Evolutionary conservation across 2,888 invertebrate genomes (phyloP).

Genomic region (Hermodice carunculata): DNA sequence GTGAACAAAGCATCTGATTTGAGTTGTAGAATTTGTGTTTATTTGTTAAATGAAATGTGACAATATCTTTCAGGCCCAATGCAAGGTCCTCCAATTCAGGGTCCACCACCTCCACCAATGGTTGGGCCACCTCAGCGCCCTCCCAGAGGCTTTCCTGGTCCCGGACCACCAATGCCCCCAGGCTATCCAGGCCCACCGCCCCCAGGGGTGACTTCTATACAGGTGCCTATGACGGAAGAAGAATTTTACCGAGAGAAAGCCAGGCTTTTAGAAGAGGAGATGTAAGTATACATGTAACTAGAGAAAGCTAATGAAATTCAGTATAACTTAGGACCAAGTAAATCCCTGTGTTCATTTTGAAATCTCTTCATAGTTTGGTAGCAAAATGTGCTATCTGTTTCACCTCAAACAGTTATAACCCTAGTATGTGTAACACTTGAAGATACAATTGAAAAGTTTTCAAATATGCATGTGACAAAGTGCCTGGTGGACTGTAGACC

Average conservation of each 20-base stretch:
- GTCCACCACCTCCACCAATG: background rate
- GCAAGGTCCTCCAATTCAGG: background rate
- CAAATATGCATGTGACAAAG: too few species aligned
- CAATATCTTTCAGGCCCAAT: background rate
- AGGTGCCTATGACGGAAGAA: constrained; percentile 51
- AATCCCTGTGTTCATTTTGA: too few species aligned
- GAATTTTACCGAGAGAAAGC: constrained; percentile 60
- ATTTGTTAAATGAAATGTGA: background rate
- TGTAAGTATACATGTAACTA: constrained; percentile 21
- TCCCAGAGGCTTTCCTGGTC: background rate
- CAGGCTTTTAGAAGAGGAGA: constrained; percentile 46
- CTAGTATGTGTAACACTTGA: too few species aligned
- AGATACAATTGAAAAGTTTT: too few species aligned
- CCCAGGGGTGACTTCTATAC: background rate
- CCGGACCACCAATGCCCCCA: constrained; percentile 2
- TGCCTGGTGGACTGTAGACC: too few species aligned
- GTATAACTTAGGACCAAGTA: too few species aligned
- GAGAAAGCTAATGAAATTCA: too few species aligned
- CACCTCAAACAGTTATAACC: too few species aligned
- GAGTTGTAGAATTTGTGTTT: too few species aligned
- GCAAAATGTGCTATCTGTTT: too few species aligned
- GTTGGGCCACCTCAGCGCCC: constrained; percentile 1
- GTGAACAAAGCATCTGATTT: too few species aligned
- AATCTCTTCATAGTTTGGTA: too few species aligned
- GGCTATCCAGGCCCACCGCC: constrained; percentile 6